Conservation (phyloP, 2,888 invertebrate species). For the Aphidoletes aphidimyza region DNA sequence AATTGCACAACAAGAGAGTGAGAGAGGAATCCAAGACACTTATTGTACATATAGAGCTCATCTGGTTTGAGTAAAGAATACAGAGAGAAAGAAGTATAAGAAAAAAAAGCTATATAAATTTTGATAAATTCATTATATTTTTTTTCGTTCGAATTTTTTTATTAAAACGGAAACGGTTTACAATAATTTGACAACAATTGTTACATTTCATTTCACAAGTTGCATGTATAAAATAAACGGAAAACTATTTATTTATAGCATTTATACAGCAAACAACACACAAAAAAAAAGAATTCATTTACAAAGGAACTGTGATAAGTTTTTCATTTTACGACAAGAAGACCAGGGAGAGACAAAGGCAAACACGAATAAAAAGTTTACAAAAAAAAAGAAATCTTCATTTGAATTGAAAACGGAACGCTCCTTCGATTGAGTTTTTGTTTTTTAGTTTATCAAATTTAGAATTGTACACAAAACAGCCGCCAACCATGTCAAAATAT, state of each 20-base stretch:
- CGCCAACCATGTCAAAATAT: constrained; percentile 19
- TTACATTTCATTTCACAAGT: background rate
- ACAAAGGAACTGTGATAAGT: constrained; percentile 50
- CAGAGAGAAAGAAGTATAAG: background rate
- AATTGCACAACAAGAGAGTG: background rate
- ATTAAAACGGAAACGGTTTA: background rate
- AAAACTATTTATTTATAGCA: constrained; percentile 40
- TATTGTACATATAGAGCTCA: constrained; percentile 38
- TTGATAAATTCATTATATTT: background rate
- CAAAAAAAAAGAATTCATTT: constrained; percentile 19
- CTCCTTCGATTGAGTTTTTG: background rate
- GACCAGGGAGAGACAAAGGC: background rate
- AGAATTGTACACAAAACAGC: background rate
- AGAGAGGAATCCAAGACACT: background rate
- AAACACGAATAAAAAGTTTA: background rate
- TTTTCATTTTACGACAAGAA: background rate
- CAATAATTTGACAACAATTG: background rate
- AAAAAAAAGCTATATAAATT: constrained; percentile 31
- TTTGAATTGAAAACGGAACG: too few species aligned
- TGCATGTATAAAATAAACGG: constrained; percentile 26
- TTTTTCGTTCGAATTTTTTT: background rate
- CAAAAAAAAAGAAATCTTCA: background rate
- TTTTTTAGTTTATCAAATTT: background rate
- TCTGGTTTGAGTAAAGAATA: constrained; percentile 38
- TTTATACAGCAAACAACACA: background rate